These are phyloP conservation scores for Chydorus sphaericus DNA, from an alignment of 2,888 invertebrate genomes.

Conservation along the genomic window DNA sequence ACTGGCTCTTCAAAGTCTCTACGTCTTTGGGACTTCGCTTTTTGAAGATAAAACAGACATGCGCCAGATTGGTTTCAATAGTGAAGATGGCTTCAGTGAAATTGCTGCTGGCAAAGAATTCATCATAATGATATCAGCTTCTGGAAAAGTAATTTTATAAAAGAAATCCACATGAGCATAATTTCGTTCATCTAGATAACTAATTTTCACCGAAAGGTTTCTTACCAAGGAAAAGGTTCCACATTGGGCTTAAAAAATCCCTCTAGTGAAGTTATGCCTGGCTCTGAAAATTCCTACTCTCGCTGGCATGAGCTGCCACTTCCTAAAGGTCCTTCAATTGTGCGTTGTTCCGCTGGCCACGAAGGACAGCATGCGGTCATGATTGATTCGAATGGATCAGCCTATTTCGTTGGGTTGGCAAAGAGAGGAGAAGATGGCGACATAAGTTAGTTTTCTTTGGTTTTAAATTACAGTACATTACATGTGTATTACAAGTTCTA, in stretches of 20 bases:
- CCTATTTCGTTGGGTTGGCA: conserved; percentile 73
- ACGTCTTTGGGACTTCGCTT: conserved; percentile 53
- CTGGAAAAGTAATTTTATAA: conserved; percentile 56
- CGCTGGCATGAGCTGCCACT: conserved; percentile 39
- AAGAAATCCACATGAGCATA: conserved; percentile 10
- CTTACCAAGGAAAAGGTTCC: conserved; percentile 74
- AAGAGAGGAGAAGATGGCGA: conserved; percentile 90
- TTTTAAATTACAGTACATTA: conserved; percentile 6
- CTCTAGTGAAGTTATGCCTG: background rate
- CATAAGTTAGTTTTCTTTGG: conserved; percentile 35
- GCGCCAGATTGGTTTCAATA: conserved; percentile 33
- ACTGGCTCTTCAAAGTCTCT: conserved; percentile 61
- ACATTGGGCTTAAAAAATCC: conserved; percentile 63
- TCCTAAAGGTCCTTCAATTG: conserved; percentile 54
- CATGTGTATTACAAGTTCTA: background rate
- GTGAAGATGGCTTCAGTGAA: conserved; percentile 63
- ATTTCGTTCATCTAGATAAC: background rate
- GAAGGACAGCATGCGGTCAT: conserved; percentile 84
- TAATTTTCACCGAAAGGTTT: conserved; percentile 37
- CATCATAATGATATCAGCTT: conserved; percentile 62
- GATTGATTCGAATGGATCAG: conserved; percentile 82
- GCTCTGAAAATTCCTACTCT: background rate
- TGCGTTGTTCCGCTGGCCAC: conserved; percentile 75
- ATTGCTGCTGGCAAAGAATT: conserved; percentile 83
- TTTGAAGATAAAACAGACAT: conserved; percentile 49